These are phyloP conservation scores for Lutjanus argentimaculatus DNA, from an alignment of 2,797 vertebrate species.

Conservation along the genomic window DNA sequence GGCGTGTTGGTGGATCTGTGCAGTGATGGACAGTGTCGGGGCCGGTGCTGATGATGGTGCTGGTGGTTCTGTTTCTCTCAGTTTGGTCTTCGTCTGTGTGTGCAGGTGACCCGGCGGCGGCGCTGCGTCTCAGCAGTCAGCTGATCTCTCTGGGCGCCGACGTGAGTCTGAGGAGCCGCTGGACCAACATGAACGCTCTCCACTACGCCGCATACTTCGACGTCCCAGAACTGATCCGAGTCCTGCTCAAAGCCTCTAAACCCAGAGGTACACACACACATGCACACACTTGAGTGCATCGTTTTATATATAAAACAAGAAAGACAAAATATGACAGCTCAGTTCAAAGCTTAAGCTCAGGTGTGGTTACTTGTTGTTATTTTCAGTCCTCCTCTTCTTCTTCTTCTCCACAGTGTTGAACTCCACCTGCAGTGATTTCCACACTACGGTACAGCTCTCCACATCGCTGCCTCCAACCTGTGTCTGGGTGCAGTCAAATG, in stretches of 20 bases:
- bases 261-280: slow-evolving; percentile 87
- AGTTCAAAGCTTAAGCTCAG: neutral
- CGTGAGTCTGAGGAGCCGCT: slow-evolving; percentile 92
- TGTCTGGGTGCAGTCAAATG: slow-evolving; percentile 94
- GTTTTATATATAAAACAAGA: no score
- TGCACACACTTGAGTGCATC: no score
- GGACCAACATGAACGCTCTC: slow-evolving; percentile 96
- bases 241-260: slow-evolving; percentile 90
- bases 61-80: neutral
- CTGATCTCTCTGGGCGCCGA: slow-evolving; percentile 91
- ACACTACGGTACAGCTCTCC: slow-evolving; percentile 93
- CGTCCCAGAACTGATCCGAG: slow-evolving; percentile 92
- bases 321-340: no score
- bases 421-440: slow-evolving; percentile 94
- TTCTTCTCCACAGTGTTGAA: slow-evolving; percentile 87
- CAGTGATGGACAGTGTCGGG: no score
- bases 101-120: slow-evolving; percentile 90
- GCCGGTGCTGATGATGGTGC: neutral
- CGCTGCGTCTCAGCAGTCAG: slow-evolving; percentile 90
- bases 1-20: neutral
- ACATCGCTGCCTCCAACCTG: slow-evolving; percentile 95
- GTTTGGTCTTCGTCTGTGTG: fast-evolving
- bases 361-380: neutral
- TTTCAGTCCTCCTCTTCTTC: neutral
- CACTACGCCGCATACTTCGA: slow-evolving; percentile 96